These are phyloP conservation scores for Aramus guarauna DNA, from an alignment of 2,113 vertebrate genomes.

Conservation along the genomic window DNA sequence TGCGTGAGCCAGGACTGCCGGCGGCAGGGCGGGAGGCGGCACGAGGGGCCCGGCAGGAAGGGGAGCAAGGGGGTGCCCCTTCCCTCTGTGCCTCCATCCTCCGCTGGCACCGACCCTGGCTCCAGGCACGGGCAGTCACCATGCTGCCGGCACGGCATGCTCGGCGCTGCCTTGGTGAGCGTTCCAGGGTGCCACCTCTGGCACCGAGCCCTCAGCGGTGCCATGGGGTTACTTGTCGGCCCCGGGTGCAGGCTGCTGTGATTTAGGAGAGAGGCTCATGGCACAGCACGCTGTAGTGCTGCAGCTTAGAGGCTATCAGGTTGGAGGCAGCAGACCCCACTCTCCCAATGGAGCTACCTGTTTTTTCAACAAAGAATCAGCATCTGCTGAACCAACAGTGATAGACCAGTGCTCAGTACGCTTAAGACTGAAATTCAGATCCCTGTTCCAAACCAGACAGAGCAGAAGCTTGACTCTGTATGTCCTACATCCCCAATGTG, in stretches of 20 bases:
- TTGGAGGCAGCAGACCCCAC: background rate
- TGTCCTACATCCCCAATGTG: background rate
- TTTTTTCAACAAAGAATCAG: background rate
- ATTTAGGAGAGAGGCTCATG: background rate
- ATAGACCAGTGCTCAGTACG: background rate
- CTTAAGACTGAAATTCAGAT: background rate
- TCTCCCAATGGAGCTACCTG: background rate
- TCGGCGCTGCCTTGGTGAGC: background rate
- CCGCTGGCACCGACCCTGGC: background rate
- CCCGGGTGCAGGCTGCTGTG: background rate
- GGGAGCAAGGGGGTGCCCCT: background rate
- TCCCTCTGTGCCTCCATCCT: background rate
- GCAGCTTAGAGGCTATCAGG: background rate
- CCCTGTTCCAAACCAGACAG: background rate
- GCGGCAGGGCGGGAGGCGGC: fast-evolving
- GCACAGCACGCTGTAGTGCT: background rate
- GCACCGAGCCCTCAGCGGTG: background rate
- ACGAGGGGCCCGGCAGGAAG: fast-evolving
- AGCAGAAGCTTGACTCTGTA: background rate
- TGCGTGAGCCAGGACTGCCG: background rate
- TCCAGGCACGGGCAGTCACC: background rate
- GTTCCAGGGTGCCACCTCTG: too few relatives aligned
- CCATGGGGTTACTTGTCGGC: background rate
- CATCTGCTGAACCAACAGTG: background rate
- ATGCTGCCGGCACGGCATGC: fast-evolving